Evolutionary conservation across 2,888 invertebrate species (phyloP).

Genomic region (Icerya purchasi): DNA sequence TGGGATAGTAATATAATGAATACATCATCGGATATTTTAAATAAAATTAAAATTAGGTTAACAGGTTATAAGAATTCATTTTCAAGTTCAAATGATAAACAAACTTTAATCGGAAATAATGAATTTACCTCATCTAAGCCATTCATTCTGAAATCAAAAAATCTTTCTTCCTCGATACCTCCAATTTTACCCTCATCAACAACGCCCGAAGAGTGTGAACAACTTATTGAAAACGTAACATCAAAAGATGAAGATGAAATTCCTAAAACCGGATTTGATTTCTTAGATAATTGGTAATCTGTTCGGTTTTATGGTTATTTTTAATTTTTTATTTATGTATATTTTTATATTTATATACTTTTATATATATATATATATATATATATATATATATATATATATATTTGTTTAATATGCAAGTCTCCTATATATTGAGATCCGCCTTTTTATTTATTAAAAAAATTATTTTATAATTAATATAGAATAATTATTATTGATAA

Average conservation of each 20-base stretch:
- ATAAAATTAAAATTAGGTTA: conserved; percentile 9
- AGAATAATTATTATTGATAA: too few relatives aligned
- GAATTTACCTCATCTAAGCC: not conserved
- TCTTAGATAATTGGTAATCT: conserved; percentile 34
- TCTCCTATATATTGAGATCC: too few relatives aligned
- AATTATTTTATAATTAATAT: too few relatives aligned
- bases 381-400: too few relatives aligned
- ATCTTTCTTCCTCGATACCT: conserved; percentile 23
- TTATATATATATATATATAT: too few relatives aligned
- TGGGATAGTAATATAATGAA: not conserved
- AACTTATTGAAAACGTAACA: not conserved
- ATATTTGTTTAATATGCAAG: too few relatives aligned
- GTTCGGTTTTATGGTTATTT: too few relatives aligned
- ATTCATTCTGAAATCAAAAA: conserved; percentile 21
- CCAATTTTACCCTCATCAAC: conserved; percentile 1
- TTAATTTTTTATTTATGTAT: too few relatives aligned
- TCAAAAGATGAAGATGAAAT: conserved; percentile 21
- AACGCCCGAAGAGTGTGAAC: not conserved
- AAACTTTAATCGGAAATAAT: not conserved
- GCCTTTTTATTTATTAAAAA: too few relatives aligned
- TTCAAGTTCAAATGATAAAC: not conserved
- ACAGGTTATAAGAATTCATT: conserved; percentile 8
- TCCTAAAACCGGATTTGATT: conserved; percentile 34
- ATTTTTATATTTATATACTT: too few relatives aligned
- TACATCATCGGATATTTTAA: conserved; percentile 6